Evolutionary conservation across 1,140 invertebrate genomes (phyloP), one percentile per base, ranked within the genome.

Genomic region (Mactra quadrangularis): DNA sequence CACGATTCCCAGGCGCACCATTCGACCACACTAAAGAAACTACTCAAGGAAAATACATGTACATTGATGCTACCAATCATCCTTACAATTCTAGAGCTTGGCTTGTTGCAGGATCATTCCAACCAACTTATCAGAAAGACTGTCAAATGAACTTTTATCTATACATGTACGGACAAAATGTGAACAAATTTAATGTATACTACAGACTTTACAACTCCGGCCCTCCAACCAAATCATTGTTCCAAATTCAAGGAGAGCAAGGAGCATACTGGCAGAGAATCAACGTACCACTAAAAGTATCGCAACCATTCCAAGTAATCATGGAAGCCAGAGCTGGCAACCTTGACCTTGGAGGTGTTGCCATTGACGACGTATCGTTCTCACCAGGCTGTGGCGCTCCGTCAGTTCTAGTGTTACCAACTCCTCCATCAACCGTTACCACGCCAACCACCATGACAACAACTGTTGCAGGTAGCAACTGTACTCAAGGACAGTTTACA

Each of bases 1-100:
- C 88, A 13, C 45, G 78, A 3, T 83, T 62, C 47, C 87, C 85
- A 19, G 87, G 88, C n/a, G 88, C 90, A 27, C 75, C 74, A 13
- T 83, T 84, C 68, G 89, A 91, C 57, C 89, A 91, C 72, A 89
- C 87, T 6, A 62, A 62, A 57, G 89, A 89, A 29, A 86, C 86
- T n/a, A 35, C 41, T 25, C 81, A 82, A 72, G 93, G 93, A 45
- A 89, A 88, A 53, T 92, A 90, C 77, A 29, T 92, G 45, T 91
- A 89, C 77, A 90, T 91, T 38, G 89, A 90, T 78, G 83, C 89
- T 1, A 85, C 87, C 19, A 29, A 86, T 68, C 84, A 71, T 38
- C 95, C 95, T 27, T 95, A 96, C 86, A 87, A 85, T 50, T 82
- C 86, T 45, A 87, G 82, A 70, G 84, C 88, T 0, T 88, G 87